Conservation (phyloP, 1,140 invertebrate species). For the Brachionus sp. region DNA sequence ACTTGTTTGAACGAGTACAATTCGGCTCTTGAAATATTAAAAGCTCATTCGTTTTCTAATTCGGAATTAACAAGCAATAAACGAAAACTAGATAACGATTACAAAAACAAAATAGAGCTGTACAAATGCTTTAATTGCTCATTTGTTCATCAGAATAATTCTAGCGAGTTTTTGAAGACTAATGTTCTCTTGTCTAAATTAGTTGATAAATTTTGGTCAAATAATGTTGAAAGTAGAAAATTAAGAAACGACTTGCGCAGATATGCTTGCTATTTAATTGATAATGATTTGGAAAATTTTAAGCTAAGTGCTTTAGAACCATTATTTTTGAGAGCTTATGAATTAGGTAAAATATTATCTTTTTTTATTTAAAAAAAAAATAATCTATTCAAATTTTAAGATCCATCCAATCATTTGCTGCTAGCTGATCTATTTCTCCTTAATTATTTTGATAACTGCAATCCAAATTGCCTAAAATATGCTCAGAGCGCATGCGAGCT, state of each 20-base stretch:
- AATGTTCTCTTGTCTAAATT: slow-evolving; percentile 11
- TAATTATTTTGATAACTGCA: slow-evolving; percentile 26
- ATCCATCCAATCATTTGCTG: slow-evolving; percentile 37
- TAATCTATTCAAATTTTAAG: background rate
- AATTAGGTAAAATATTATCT: background rate
- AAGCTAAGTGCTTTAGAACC: background rate
- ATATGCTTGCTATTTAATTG: slow-evolving; percentile 30
- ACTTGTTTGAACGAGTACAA: slow-evolving; percentile 39
- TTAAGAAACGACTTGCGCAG: slow-evolving; percentile 35
- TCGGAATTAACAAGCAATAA: background rate
- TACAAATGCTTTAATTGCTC: slow-evolving; percentile 40
- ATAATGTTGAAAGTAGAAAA: background rate
- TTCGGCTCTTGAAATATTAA: background rate
- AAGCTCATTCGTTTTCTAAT: background rate
- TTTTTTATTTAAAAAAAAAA: background rate
- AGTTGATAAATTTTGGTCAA: slow-evolving; percentile 11
- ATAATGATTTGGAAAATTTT: slow-evolving; percentile 2
- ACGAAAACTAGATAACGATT: background rate
- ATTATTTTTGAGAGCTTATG: slow-evolving; percentile 29
- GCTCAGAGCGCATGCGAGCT: slow-evolving; percentile 33
- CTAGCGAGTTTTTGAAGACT: background rate
- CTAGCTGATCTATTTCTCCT: slow-evolving; percentile 44
- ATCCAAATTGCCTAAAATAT: slow-evolving; percentile 33
- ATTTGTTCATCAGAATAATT: slow-evolving; percentile 1
- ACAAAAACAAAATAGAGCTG: background rate